Base-by-base conservation (phyloP, 2,113 vertebrate genomes). In the Gallinago jamesoni region DNA sequence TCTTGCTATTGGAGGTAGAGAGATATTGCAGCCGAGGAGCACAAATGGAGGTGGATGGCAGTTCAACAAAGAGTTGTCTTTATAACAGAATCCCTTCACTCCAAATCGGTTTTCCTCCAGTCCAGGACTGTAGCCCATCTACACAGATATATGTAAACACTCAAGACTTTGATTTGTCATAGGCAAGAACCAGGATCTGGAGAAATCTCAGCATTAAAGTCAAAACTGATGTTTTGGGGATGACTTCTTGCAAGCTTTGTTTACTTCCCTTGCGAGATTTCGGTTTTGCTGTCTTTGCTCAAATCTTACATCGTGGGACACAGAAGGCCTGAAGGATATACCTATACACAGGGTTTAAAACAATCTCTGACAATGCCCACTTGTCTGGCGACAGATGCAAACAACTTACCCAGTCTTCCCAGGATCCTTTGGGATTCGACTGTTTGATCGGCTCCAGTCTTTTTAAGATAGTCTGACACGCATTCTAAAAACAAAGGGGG, bases 321-420 rank as follows among this genome's bases (percentile, higher is more conserved):
- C 37, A 80, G 69, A 64, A 76, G 24, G 37, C 33, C 39, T 91
- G 25, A 30, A 86, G 25, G 41, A 60, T 43, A 45, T n/a, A 81
- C 9, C 45, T 84, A 37, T 31, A 62, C 31, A 39, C 1, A 4
- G 13, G 8, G 17, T 53, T 73, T 35, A 63, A 76, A 87, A 75
- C 35, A 52, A 60, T 22, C 30, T 66, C 59, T 70, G 39, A 39
- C 28, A 39, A 52, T 12, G 19, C 27, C 50, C 70, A 33, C 7
- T 78, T 88, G 76, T 55, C 41, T 89, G 15, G 2, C 3, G 2
- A 72, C 60, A 64, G 22, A 47, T 15, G 66, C 77, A 94, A 82
- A 74, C 41, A 86, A 31, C 98, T 98, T 96, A 99, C 99, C 99
- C 99, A 99, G 47, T 98, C 97, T 85, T 99, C 98, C 99, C 99